Evolutionary conservation across 2,797 vertebrate species (phyloP).

Genomic region (Botia kubotai): DNA sequence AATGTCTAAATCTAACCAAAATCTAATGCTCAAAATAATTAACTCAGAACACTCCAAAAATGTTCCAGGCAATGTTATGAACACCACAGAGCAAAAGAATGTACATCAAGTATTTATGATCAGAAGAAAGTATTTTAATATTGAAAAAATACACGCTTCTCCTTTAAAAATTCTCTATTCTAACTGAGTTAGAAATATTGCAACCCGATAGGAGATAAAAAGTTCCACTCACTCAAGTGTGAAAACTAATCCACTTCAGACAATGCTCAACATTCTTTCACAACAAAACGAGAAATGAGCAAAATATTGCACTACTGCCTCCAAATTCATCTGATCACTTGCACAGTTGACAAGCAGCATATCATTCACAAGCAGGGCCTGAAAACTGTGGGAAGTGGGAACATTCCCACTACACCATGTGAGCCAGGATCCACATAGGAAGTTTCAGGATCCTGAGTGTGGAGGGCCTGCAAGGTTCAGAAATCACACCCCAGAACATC

Average conservation of each 20-base stretch:
- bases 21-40: too few species aligned
- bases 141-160: not conserved
- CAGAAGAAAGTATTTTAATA: not conserved
- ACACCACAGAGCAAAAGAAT: too few species aligned
- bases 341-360: constrained; percentile 16
- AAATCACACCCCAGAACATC: constrained; percentile 14
- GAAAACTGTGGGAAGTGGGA: constrained; percentile 56
- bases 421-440: constrained; percentile 49
- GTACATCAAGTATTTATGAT: not conserved
- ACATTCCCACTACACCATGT: constrained; percentile 47
- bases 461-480: not conserved
- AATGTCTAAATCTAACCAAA: too few species aligned
- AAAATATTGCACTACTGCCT: constrained; percentile 17
- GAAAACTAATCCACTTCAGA: not conserved
- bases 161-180: not conserved
- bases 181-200: constrained; percentile 15
- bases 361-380: constrained; percentile 46
- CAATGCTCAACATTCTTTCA: not conserved
- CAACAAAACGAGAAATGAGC: not conserved
- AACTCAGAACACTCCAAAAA: not conserved
- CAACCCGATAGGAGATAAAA: not conserved
- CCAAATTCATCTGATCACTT: not conserved
- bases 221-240: not conserved
- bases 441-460: constrained; percentile 34
- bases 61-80: too few species aligned